Evolutionary conservation across 37 sponge, comb jelly and placozoan species (phyloP).

Genomic region (Geodia barretti): DNA sequence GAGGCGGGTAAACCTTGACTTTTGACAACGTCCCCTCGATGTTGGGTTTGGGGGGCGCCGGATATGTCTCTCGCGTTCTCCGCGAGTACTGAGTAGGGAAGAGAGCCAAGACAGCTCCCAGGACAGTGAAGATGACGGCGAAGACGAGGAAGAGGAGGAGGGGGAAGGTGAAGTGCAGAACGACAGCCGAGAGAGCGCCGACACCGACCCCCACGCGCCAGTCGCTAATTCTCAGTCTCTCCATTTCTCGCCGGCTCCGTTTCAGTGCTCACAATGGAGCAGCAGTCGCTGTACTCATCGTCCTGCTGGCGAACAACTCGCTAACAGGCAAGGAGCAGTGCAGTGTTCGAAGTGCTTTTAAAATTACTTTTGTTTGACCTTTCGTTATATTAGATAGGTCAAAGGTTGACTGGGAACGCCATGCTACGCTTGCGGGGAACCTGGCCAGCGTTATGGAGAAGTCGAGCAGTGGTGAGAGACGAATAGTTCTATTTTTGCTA

Average conservation of each 20-base stretch:
- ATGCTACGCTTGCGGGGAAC: too few species aligned
- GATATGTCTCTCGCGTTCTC: constrained; percentile 43
- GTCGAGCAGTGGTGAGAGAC: too few species aligned
- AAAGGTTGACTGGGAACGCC: not conserved
- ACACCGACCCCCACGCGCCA: constrained; percentile 12
- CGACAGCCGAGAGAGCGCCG: not conserved
- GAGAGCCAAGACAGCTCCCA: constrained; percentile 36
- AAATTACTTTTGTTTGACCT: not conserved
- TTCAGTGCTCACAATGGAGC: too few species aligned
- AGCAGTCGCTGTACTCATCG: too few species aligned
- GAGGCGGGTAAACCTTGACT: constrained; percentile 47
- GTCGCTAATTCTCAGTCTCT: not conserved
- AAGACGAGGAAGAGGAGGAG: constrained; percentile 41
- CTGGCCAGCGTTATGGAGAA: too few species aligned
- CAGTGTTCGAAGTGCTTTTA: not conserved
- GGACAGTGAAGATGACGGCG: constrained; percentile 17
- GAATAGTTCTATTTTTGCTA: too few species aligned
- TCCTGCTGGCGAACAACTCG: too few species aligned
- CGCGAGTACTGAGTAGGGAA: constrained; percentile 36
- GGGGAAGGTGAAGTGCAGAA: constrained; percentile 9
- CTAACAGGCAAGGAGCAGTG: not conserved
- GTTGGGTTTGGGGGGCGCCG: constrained; percentile 9
- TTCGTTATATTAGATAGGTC: not conserved
- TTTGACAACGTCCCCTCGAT: constrained; percentile 8
- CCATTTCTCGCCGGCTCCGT: too few species aligned